Conservation (phyloP, 2,888 invertebrate species). For the Venusia cambrica region DNA sequence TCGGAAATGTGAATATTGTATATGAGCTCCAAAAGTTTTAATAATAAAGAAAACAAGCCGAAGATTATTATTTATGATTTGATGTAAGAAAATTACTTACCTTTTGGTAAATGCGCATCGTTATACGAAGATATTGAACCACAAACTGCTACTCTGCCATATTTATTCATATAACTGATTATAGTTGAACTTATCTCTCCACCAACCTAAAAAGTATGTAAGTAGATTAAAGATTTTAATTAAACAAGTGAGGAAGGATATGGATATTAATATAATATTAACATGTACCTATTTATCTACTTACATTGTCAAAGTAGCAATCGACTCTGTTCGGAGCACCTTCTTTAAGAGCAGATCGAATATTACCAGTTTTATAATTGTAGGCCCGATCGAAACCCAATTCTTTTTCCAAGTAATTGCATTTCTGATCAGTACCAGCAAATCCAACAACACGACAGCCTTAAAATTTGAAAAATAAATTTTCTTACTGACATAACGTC, state of each 20-base stretch:
- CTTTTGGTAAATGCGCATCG: constrained; percentile 61
- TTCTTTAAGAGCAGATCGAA: constrained; percentile 80
- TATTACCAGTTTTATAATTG: constrained; percentile 86
- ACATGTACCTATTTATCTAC: constrained; percentile 29
- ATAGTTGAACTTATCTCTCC: constrained; percentile 85
- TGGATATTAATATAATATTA: not conserved
- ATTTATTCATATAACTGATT: constrained; percentile 83
- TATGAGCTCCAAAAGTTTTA: too few species aligned
- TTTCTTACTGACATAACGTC: not conserved
- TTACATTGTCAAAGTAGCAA: constrained; percentile 90
- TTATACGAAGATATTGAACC: constrained; percentile 87
- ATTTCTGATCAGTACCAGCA: constrained; percentile 87
- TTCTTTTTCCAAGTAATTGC: constrained; percentile 84
- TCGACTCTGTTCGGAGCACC: constrained; percentile 86
- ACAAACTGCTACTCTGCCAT: constrained; percentile 85
- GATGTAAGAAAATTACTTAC: constrained; percentile 41
- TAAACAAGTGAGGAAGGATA: not conserved
- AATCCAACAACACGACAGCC: constrained; percentile 78
- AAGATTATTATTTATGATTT: too few species aligned
- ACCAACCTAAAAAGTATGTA: constrained; percentile 82
- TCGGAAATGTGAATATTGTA: too few species aligned
- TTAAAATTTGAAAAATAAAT: constrained; percentile 30
- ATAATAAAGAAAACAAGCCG: too few species aligned
- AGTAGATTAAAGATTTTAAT: not conserved
- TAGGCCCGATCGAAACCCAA: constrained; percentile 86